These are phyloP conservation scores for Latrodectus hesperus DNA, from an alignment of 2,888 invertebrate genomes.

Conservation along the genomic window DNA sequence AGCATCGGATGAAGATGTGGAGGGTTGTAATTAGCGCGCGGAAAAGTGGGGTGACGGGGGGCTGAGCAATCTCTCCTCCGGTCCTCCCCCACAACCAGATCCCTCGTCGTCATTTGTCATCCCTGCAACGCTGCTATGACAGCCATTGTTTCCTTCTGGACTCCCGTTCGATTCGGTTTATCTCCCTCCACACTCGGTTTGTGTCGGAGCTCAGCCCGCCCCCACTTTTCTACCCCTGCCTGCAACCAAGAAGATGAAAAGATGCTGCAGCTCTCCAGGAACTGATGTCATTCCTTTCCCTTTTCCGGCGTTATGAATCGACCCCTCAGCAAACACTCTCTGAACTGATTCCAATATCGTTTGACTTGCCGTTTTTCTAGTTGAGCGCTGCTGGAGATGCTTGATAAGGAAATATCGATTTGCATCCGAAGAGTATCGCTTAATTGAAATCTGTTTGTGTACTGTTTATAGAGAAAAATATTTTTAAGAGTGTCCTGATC, in stretches of 20 bases:
- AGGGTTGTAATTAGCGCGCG: constrained; percentile 64
- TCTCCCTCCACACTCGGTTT: constrained; percentile 46
- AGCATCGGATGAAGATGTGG: constrained; percentile 62
- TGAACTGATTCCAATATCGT: background rate
- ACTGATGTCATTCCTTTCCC: background rate
- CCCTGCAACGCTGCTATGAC: constrained; percentile 60
- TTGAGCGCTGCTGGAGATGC: constrained; percentile 2
- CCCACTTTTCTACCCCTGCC: background rate
- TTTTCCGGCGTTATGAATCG: background rate
- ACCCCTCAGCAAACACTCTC: background rate
- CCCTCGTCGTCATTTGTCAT: constrained; percentile 66
- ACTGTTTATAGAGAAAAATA: background rate
- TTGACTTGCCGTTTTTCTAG: constrained; percentile 3
- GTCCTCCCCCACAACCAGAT: constrained; percentile 9
- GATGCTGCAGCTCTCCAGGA: background rate
- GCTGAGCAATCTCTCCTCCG: constrained; percentile 20
- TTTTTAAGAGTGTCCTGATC: no score
- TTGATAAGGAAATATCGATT: constrained; percentile 2
- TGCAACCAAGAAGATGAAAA: background rate
- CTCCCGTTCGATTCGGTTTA: constrained; percentile 61
- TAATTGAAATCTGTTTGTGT: constrained; percentile 2
- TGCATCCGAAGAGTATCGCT: background rate
- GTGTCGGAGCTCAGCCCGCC: background rate
- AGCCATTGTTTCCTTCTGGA: constrained; percentile 63
- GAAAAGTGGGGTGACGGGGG: constrained; percentile 33